Evolutionary conservation across 1,140 invertebrate genomes (phyloP).

Genomic region (Neodiprion lecontei): DNA sequence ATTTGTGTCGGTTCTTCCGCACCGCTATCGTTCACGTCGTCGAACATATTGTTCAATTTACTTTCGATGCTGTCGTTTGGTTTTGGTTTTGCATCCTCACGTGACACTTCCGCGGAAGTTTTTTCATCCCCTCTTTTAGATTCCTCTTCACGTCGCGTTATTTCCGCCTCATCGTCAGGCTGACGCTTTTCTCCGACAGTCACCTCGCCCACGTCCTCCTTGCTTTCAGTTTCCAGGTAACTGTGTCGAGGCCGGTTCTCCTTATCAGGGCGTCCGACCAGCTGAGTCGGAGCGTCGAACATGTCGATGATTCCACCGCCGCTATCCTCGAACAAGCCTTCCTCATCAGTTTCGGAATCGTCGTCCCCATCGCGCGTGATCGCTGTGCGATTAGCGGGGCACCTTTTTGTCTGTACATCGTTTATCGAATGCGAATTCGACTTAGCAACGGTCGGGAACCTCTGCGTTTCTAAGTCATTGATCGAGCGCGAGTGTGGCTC

Average conservation of each 20-base stretch:
- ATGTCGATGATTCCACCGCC: slow-evolving; percentile 22
- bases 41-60: slow-evolving; percentile 43
- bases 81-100: slow-evolving; percentile 19
- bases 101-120: not conserved
- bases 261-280: not conserved
- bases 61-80: slow-evolving; percentile 40
- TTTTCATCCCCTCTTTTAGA: not conserved
- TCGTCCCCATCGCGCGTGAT: not conserved
- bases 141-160: not conserved
- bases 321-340: slow-evolving; percentile 8
- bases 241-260: too few relatives aligned
- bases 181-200: not conserved
- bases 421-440: not conserved
- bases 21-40: slow-evolving; percentile 20
- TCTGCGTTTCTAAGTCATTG: slow-evolving; percentile 17
- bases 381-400: not conserved
- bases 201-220: not conserved
- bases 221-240: not conserved
- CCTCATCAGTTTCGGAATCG: slow-evolving; percentile 9
- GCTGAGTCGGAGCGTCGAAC: slow-evolving; percentile 35
- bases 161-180: too few relatives aligned
- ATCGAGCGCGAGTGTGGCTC: slow-evolving; percentile 1
- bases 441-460: not conserved
- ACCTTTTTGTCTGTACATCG: slow-evolving; percentile 18
- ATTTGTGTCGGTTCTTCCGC: slow-evolving; percentile 27